Percentiles rank a stretch among this genome's conserved stretches.
These are phyloP conservation scores for Gorsachius goisagi DNA, from an alignment of 2,113 vertebrate genomes.

Conservation along the genomic window DNA sequence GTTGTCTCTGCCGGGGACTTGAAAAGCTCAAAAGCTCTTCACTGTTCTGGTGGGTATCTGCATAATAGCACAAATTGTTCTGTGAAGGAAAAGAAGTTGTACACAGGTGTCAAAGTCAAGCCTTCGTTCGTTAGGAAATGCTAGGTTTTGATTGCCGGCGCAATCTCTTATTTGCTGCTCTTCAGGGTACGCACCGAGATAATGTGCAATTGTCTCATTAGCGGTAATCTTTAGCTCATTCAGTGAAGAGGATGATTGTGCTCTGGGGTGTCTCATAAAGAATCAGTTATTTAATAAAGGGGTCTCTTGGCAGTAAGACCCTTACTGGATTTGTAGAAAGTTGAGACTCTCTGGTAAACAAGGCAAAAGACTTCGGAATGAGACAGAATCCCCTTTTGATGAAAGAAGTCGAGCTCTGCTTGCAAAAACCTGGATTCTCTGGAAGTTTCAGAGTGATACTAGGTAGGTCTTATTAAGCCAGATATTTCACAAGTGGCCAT, in stretches of 20 bases:
- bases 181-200: neutral
- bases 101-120: neutral
- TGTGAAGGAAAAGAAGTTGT: neutral
- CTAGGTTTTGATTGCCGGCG: neutral
- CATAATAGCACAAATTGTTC: neutral
- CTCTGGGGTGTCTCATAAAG: neutral
- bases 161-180: neutral
- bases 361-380: neutral
- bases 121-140: neutral
- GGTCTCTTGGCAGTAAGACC: neutral
- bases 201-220: slow-evolving; percentile 29
- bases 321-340: neutral
- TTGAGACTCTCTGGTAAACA: neutral
- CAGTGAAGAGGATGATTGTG: slow-evolving; percentile 11
- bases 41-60: neutral
- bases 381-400: neutral
- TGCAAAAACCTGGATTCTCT: neutral
- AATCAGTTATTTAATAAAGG: slow-evolving; percentile 11
- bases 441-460: neutral
- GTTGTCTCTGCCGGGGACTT: neutral
- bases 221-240: slow-evolving; percentile 13
- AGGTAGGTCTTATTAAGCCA: neutral
- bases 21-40: neutral
- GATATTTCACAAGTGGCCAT: neutral
- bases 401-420: neutral